A percentile compares a stretch with the other conserved stretches of the same genome.
These are phyloP conservation scores for Paradoxurus hermaphroditus DNA, from an alignment of 2,113 vertebrate genomes.

Conservation along the genomic window DNA sequence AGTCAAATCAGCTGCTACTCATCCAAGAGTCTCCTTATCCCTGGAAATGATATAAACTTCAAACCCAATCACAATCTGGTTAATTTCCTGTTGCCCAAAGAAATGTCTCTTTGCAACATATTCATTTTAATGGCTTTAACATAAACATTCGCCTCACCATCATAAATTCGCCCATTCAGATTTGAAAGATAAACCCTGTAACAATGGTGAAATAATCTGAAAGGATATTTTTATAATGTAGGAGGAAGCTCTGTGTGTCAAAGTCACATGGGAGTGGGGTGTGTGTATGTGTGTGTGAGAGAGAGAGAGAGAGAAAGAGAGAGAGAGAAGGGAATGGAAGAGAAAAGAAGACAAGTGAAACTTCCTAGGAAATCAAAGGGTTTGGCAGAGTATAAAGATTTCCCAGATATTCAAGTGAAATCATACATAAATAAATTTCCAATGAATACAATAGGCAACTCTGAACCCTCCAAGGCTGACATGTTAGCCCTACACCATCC, in stretches of 20 bases:
- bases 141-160: neutral
- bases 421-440: neutral
- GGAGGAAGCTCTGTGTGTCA: neutral
- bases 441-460: neutral
- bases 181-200: neutral
- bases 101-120: constrained; percentile 34
- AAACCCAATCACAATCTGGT: constrained; percentile 58
- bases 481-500: neutral
- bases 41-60: constrained; percentile 67
- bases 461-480: neutral
- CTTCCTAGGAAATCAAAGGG: neutral
- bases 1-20: constrained; percentile 57
- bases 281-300: neutral
- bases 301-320: neutral
- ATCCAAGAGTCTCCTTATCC: constrained; percentile 43
- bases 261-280: fast-evolving
- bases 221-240: neutral
- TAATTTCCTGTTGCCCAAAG: constrained; percentile 65
- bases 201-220: neutral
- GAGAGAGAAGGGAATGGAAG: neutral
- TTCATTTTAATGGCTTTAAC: constrained; percentile 68
- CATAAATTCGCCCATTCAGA: neutral
- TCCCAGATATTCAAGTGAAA: neutral
- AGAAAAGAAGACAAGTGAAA: neutral
- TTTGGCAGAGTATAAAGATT: neutral